Evolutionary conservation across 2,888 invertebrate genomes (phyloP), one percentile per base, ranked within the genome.

Genomic region (Ophonus ardosiacus): DNA sequence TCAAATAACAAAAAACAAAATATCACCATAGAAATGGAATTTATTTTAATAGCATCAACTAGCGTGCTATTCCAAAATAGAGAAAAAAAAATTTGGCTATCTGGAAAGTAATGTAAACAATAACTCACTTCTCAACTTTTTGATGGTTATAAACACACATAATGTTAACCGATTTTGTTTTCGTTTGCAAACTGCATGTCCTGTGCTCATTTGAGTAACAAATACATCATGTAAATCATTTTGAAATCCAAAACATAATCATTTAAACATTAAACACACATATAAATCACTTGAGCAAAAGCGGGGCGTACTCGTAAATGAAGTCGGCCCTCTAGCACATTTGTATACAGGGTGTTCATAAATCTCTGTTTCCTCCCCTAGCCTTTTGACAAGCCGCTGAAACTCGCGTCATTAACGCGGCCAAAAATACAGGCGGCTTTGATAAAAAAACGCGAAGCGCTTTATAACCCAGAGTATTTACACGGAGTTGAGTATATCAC

Each of bases 381-480:
- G 38, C 15, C 38, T 7, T 38, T 38, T 68, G 68, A 68, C 68
- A 68, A 68, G 68, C n/a, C 71, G 17, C 7, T 40, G 71, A 74
- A 74, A 74, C 71, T 74, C 43, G 71, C 71, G 43, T 74, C 71
- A 74, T 74, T 74, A 74, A 74, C 71, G 40, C 71, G 71, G 71
- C 71, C 71, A 43, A 43, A 74, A 74, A 74, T 74, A 74, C 43
- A n/a, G 8, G 43, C 43, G 15, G 40, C 71, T 74, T 74, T 74
- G 71, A 74, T 74, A 74, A 74, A 74, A 51, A 74, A 74, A 74
- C 71, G 40, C 40, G 18, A 74, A 74, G 31, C 68, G 68, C 68
- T 68, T 68, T 68, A 68, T 68, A 63, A 7, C 15, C n/a, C 68
- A 31, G 68, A 15, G 68, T 68, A 74, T 74, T 74, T 74, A 43